A percentile compares a stretch with the other conserved stretches of the same genome.
phyloP scores from a whole-genome alignment of 2,888 invertebrate species.

The Temnothorax rugatulus region DNA sequence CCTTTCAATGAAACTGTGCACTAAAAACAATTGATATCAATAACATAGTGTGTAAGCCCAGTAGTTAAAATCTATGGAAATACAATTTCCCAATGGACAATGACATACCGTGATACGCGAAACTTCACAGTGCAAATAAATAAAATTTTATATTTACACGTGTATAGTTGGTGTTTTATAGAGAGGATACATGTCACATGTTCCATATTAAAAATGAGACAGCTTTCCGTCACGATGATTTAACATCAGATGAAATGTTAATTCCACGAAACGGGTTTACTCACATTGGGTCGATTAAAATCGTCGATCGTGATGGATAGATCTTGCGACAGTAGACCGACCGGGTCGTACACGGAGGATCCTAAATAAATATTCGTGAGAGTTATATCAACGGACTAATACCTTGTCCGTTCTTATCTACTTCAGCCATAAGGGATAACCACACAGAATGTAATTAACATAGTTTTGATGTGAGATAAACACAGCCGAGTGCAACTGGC shows the following conservation, averaged over 20 bases:
- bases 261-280: conserved; percentile 10
- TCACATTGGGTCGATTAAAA: conserved; percentile 15
- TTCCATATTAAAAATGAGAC: background rate
- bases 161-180: background rate
- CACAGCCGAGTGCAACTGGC: conserved; percentile 56
- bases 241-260: conserved; percentile 31
- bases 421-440: conserved; percentile 44
- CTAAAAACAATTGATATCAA: conserved; percentile 24
- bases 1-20: background rate
- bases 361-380: conserved; percentile 63
- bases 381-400: conserved; percentile 51
- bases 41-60: background rate
- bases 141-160: conserved; percentile 11
- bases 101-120: background rate
- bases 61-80: background rate
- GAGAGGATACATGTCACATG: background rate
- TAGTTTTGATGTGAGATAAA: conserved; percentile 74
- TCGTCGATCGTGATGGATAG: conserved; percentile 24
- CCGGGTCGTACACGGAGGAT: conserved; percentile 34
- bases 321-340: background rate
- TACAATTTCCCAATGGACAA: background rate
- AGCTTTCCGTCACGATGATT: background rate
- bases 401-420: conserved; percentile 58
- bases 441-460: conserved; percentile 73
- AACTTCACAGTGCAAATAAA: conserved; percentile 31